These are phyloP conservation scores for Dendrocincla fuliginosa DNA, from an alignment of 2,797 vertebrate genomes.

Conservation along the genomic window DNA sequence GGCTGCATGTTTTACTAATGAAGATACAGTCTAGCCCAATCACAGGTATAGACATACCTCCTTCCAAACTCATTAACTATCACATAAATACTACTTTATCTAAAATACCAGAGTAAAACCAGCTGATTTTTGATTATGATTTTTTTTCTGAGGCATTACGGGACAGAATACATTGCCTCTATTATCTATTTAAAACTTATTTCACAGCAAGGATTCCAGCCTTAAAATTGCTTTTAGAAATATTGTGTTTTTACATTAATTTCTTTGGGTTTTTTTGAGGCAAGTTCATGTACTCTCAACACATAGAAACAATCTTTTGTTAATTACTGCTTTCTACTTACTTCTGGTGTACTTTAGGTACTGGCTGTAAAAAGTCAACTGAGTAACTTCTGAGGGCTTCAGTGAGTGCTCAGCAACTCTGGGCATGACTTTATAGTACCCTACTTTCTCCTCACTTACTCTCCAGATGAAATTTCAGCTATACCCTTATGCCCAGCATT, in stretches of 20 bases:
- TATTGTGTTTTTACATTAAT: conserved; percentile 40
- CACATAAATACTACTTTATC: not conserved
- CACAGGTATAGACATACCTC: not conserved
- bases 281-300: conserved; percentile 49
- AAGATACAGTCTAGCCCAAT: not conserved
- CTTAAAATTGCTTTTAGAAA: conserved; percentile 59
- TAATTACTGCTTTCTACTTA: conserved; percentile 53
- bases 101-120: not conserved
- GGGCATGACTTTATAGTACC: not conserved
- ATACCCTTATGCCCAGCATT: not conserved
- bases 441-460: not conserved
- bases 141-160: not conserved
- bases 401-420: not conserved
- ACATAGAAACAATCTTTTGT: not conserved
- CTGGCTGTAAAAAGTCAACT: not conserved
- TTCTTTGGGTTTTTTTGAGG: conserved; percentile 40
- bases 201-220: conserved; percentile 57
- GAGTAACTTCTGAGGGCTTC: not conserved
- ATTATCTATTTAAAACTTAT: conserved; percentile 66
- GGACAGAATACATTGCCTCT: conserved; percentile 36
- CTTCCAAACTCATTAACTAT: not conserved
- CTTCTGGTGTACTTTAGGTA: conserved; percentile 12
- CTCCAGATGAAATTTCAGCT: not conserved
- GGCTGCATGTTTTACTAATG: not conserved
- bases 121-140: conserved; percentile 25